Conservation (phyloP, 2,797 vertebrate species). For the Bovichtus variegatus region DNA sequence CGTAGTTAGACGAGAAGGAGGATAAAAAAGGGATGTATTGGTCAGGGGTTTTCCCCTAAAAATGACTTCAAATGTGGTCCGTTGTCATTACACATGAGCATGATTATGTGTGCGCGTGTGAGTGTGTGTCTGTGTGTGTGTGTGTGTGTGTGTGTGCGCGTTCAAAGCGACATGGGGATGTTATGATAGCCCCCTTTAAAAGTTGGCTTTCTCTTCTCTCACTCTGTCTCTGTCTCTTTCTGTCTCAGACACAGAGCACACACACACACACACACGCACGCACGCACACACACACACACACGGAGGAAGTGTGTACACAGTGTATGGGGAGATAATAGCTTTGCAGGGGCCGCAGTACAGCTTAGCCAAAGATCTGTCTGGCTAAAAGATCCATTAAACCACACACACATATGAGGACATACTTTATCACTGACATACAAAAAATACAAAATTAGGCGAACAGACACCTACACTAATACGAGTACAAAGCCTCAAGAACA, state of each 20-base stretch:
- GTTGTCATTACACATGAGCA: conserved; percentile 34
- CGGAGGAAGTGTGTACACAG: conserved; percentile 53
- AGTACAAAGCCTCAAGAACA: conserved; percentile 22
- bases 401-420: conserved; percentile 49
- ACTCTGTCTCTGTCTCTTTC: conserved; percentile 24
- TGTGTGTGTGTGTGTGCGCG: conserved; percentile 24
- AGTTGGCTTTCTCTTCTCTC: conserved; percentile 46
- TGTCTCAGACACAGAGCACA: not conserved
- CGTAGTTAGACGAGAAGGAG: not conserved
- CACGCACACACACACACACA: conserved; percentile 31
- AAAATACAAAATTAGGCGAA: conserved; percentile 47
- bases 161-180: conserved; percentile 39
- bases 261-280: not conserved
- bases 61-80: conserved; percentile 36
- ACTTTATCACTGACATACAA: conserved; percentile 50
- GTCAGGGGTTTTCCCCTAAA: conserved; percentile 27
- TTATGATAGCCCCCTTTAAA: conserved; percentile 59
- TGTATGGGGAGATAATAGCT: conserved; percentile 71
- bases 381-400: conserved; percentile 65
- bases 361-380: conserved; percentile 71
- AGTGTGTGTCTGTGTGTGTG: conserved; percentile 33
- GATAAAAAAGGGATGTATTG: conserved; percentile 2
- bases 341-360: conserved; percentile 59
- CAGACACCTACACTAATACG: conserved; percentile 51
- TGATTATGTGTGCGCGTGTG: conserved; percentile 33